Evolutionary conservation across 2,797 vertebrate genomes (phyloP).

Genomic region (Rhynchonycteris naso): DNA sequence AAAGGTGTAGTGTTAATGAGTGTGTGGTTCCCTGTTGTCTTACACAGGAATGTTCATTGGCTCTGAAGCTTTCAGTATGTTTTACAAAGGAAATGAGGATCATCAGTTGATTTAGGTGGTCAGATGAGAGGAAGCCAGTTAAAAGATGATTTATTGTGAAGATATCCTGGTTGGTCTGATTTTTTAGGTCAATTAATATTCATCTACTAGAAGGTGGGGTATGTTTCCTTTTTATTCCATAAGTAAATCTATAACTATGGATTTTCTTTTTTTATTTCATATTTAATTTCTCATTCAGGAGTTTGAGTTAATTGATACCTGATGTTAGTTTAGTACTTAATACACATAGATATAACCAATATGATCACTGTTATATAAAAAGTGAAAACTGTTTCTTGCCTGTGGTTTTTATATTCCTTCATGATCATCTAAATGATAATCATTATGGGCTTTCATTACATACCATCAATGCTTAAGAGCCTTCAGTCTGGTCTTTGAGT

Average conservation of each 20-base stretch:
- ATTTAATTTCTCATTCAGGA: slow-evolving; percentile 30
- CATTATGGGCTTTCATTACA: neutral
- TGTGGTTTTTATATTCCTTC: slow-evolving; percentile 18
- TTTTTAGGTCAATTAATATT: slow-evolving; percentile 13
- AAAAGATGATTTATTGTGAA: slow-evolving; percentile 1
- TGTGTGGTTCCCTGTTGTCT: neutral
- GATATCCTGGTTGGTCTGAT: neutral
- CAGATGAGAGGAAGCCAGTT: neutral
- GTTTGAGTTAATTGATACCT: neutral
- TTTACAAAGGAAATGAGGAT: slow-evolving; percentile 19
- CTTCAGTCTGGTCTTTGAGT: neutral
- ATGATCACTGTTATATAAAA: neutral
- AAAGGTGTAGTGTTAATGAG: neutral
- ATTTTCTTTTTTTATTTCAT: slow-evolving; percentile 15
- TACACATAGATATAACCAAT: neutral
- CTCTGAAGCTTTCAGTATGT: neutral
- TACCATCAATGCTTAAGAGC: neutral
- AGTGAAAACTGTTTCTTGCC: neutral
- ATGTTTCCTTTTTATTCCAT: slow-evolving; percentile 34
- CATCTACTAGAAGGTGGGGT: neutral
- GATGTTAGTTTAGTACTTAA: neutral
- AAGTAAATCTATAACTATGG: neutral
- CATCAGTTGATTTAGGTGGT: neutral
- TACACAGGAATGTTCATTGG: neutral
- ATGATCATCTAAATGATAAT: neutral